These are phyloP conservation scores for Cherax destructor DNA, from an alignment of 1,140 invertebrate genomes.

Conservation along the genomic window DNA sequence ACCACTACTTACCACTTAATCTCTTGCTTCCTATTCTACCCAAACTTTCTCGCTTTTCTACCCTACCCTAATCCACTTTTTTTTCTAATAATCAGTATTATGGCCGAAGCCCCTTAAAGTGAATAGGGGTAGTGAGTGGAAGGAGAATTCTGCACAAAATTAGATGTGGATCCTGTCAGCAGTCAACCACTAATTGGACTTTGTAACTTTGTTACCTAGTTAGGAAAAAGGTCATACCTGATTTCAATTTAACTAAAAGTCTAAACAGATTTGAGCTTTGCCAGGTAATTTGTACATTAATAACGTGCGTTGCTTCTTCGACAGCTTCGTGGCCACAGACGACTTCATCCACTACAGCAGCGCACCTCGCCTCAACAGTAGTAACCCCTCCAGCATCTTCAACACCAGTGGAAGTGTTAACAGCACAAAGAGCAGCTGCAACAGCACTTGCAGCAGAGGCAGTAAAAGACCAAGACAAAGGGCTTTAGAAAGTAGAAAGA, in stretches of 20 bases:
- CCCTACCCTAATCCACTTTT: too few relatives aligned
- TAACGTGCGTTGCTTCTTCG: not conserved
- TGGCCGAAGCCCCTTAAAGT: too few relatives aligned
- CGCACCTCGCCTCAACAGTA: conserved; percentile 8
- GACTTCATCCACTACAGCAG: conserved; percentile 58
- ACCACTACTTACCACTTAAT: too few relatives aligned
- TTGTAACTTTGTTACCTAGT: too few relatives aligned
- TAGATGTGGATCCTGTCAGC: too few relatives aligned
- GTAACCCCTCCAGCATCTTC: not conserved
- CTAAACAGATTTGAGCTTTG: not conserved
- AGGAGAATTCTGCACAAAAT: too few relatives aligned
- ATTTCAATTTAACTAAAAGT: not conserved
- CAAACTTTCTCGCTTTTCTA: too few relatives aligned
- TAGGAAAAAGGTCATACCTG: too few relatives aligned
- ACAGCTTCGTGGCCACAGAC: conserved; percentile 45
- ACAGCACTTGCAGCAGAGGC: not conserved
- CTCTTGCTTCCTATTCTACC: too few relatives aligned
- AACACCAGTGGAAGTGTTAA: not conserved
- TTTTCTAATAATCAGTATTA: too few relatives aligned
- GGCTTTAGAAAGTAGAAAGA: not conserved
- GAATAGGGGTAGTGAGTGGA: too few relatives aligned
- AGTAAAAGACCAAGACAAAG: not conserved
- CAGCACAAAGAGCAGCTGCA: not conserved
- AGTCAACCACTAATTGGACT: too few relatives aligned
- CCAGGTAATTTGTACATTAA: not conserved